These are phyloP conservation scores for Distichodus sexfasciatus DNA, from an alignment of 2,797 vertebrate genomes.

Conservation along the genomic window DNA sequence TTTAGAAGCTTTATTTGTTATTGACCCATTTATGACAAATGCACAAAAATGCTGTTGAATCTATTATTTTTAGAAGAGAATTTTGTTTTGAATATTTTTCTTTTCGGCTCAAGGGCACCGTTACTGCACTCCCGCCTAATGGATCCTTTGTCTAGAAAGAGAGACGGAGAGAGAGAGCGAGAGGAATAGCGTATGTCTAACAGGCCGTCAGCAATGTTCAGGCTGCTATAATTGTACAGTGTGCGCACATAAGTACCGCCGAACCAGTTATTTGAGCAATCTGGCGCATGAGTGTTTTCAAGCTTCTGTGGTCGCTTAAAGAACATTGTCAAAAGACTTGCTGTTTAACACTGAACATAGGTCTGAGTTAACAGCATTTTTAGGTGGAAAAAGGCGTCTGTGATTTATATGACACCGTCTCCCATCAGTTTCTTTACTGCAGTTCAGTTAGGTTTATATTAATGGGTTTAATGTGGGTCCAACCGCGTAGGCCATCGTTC, in stretches of 20 bases:
- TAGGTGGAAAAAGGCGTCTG: too few species aligned
- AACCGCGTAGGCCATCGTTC: too few species aligned
- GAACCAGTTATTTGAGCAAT: not conserved
- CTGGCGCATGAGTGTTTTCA: not conserved
- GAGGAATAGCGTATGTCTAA: not conserved
- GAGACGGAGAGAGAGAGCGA: not conserved
- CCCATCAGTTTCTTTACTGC: too few species aligned
- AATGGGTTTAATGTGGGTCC: too few species aligned
- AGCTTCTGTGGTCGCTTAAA: constrained; percentile 2
- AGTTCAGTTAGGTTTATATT: too few species aligned
- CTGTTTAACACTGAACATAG: not conserved
- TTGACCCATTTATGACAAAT: too few species aligned
- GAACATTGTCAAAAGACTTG: not conserved
- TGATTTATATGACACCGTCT: too few species aligned
- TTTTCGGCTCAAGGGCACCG: not conserved
- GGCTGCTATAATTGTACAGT: not conserved
- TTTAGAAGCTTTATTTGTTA: too few species aligned
- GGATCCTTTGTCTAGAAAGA: constrained; percentile 4
- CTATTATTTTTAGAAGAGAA: too few species aligned
- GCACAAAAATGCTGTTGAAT: too few species aligned
- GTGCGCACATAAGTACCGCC: constrained; percentile 2
- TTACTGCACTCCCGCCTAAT: constrained; percentile 19
- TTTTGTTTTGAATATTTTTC: not conserved
- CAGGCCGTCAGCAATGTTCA: not conserved
- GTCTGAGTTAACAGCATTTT: not conserved